Evolutionary conservation across 2,888 invertebrate species (phyloP).

Genomic region (Polydrusus cervinus): DNA sequence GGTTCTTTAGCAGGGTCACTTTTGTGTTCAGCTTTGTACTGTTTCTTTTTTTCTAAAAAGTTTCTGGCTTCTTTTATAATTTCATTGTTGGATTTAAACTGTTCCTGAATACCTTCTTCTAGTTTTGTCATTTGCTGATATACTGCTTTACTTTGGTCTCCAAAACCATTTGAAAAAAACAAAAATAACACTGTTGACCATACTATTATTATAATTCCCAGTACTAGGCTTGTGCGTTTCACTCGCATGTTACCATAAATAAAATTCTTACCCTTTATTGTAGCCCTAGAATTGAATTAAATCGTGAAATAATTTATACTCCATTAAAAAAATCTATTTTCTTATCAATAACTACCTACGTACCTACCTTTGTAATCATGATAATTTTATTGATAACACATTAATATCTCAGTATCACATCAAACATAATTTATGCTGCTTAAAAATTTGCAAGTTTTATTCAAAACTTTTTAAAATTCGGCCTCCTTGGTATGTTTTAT

Average conservation of each 20-base stretch:
- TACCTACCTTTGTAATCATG: slow-evolving; percentile 24
- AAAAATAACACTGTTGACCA: slow-evolving; percentile 73
- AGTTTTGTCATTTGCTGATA: slow-evolving; percentile 67
- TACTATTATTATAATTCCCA: slow-evolving; percentile 65
- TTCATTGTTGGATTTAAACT: slow-evolving; percentile 71
- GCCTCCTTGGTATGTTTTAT: too few relatives aligned
- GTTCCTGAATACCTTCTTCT: slow-evolving; percentile 71
- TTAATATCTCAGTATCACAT: neutral
- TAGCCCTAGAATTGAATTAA: slow-evolving; percentile 13
- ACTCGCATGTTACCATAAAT: slow-evolving; percentile 56
- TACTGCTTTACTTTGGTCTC: slow-evolving; percentile 58
- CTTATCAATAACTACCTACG: neutral
- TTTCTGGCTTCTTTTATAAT: slow-evolving; percentile 69
- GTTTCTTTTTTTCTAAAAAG: slow-evolving; percentile 67
- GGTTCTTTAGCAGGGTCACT: slow-evolving; percentile 17
- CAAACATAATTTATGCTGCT: too few relatives aligned
- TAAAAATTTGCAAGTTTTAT: too few relatives aligned
- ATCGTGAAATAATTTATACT: neutral
- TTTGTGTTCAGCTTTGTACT: slow-evolving; percentile 13
- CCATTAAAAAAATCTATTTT: neutral
- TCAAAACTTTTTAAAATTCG: too few relatives aligned
- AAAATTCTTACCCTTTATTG: neutral
- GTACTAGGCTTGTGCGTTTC: slow-evolving; percentile 63
- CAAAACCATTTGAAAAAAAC: slow-evolving; percentile 70
- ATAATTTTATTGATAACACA: slow-evolving; percentile 14